Percentiles rank a stretch among this genome's conserved stretches.
Evolutionary conservation across 2,797 vertebrate genomes (phyloP).

Genomic region (Melopsittacus undulatus): DNA sequence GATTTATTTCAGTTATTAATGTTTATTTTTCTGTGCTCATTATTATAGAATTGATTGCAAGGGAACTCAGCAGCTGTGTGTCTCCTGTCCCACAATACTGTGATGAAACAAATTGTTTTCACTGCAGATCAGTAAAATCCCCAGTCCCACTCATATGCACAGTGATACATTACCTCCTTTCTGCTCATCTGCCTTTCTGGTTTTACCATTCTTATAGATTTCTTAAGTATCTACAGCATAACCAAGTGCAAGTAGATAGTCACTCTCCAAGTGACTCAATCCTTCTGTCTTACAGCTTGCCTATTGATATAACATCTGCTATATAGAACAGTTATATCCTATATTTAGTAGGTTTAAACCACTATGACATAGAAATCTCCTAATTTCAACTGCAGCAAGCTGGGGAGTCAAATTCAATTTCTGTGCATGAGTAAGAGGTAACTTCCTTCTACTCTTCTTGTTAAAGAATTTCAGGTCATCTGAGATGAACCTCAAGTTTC

Average conservation of each 20-base stretch:
- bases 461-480: constrained; percentile 14
- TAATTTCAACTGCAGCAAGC: constrained; percentile 24
- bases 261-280: constrained; percentile 41
- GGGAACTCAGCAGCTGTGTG: background rate
- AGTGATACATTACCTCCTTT: background rate
- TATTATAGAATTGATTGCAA: background rate
- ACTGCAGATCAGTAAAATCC: background rate
- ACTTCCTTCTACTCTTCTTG: background rate
- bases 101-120: background rate
- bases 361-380: constrained; percentile 2
- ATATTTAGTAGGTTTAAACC: constrained; percentile 46
- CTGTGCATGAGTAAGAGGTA: background rate
- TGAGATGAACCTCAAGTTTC: background rate
- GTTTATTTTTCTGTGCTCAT: background rate
- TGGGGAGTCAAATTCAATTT: constrained; percentile 24
- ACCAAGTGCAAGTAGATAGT: constrained; percentile 41
- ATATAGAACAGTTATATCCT: constrained; percentile 13
- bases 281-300: constrained; percentile 55
- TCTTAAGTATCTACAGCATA: background rate
- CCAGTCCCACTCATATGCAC: background rate
- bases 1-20: background rate
- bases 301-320: constrained; percentile 53
- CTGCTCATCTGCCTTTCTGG: constrained; percentile 3
- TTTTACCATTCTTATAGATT: background rate
- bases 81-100: background rate